Evolutionary conservation across 2,797 vertebrate genomes (phyloP), one percentile per base, ranked within the genome.

Genomic region (Clarias pachynema): DNA sequence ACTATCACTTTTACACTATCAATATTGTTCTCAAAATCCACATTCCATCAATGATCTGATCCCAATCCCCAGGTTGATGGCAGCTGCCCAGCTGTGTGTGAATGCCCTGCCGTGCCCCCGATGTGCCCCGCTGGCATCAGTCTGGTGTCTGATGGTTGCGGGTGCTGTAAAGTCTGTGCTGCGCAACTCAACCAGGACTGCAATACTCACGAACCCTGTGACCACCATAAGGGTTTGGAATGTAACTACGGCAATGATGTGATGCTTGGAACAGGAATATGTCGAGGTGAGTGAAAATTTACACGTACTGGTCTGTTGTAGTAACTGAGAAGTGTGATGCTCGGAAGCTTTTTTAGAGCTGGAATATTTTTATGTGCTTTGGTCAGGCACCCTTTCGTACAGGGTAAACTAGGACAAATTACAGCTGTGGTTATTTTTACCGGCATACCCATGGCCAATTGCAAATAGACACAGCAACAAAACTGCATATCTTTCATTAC

Each of bases 231-330:
- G 86, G 96, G 96, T 62, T 92, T 97, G 89, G 94, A 96, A 91
- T 96, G 96, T 89, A 96, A 96, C 92, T 96, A 95, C 1, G 96
- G 96, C 88, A 96, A 96, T 0, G 94, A 96, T 12, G 94, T 94
- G 75, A 91, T 74, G 37, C 62, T 87, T 29, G 90, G 73, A 94
- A 91, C 5, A 92, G 96, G 96, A 88, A 95, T 96, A 93, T 96
- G 96, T 91, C 94, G 95, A 89, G 96, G 96, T 96, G 92, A 72
- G 94, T 89, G 22, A 37, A 44, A 44, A 44, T 2, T 10, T 44
- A 44, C 9, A 44, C 34, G 18, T 44, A 65, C 14, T 4, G 57
- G 53, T 24, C 18, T 74, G 69, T n/a, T 75, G 62, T 75, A 26
- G 49, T 49, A 68, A 31, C 69, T 62, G 37, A 20, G 63, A 69